Base-by-base conservation (phyloP, 2,797 vertebrate species). In the Lacerta bilineata region DNA sequence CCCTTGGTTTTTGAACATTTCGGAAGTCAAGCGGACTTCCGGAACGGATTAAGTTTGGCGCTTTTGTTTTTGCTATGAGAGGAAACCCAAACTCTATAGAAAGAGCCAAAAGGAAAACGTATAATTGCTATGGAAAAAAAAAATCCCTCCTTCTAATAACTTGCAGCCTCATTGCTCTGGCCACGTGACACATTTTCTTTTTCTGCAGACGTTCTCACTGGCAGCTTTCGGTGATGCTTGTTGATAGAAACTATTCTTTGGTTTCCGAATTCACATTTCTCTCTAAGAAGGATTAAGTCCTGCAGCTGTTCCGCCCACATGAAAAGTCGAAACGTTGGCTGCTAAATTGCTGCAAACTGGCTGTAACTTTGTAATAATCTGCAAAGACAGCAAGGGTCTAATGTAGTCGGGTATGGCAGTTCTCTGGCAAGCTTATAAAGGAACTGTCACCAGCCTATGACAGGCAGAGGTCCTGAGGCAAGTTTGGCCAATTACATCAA, bases 401-500 rank as follows among this genome's bases (percentile, higher is more conserved):
- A 85, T 80, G 69, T 80, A 80, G 36, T 80, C 59, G 8, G 41
- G 23, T 74, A 85, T 80, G 29, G 69, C 50, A 66, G 77, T 85
- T 85, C 85, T 89, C 77, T 85, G 55, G 88, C 77, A 80, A 85
- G 69, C n/a, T 36, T 89, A 80, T 66, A 66, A 75, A 74, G n/a
- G 66, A 89, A 74, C 50, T 43, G 39, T 78, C 55, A 66, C n/a
- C 41, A 36, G 68, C 6, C 68, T 85, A 72, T 85, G 68, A 94
- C 87, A 92, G 90, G 89, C 91, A 92, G 88, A 90, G 91, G 92
- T 93, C 91, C 92, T 41, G 82, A 79, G 61, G 92, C 90, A 95
- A 93, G 91, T 86, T 91, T 87, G 79, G 71, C 87, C 91, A 91
- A 95, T 95, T 95, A 93, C 79, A 10, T 85, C 90, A 92, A 95